Evolutionary conservation across 1,140 invertebrate genomes (phyloP).

Genomic region (Drosophila sturtevanti): DNA sequence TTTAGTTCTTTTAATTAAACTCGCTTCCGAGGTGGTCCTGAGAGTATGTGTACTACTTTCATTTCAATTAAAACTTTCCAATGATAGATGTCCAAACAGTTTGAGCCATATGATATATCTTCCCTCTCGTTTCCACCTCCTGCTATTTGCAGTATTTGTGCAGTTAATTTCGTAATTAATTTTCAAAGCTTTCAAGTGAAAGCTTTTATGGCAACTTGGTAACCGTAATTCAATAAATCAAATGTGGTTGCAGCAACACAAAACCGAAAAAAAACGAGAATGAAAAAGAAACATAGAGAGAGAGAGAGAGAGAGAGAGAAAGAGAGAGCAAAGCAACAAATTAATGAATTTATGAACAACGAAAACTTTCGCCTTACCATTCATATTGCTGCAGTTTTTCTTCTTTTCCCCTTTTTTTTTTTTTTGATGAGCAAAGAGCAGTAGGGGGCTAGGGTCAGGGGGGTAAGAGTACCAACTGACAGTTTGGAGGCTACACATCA

Average conservation of each 20-base stretch:
- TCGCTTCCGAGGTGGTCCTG: neutral
- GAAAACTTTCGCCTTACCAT: conserved; percentile 61
- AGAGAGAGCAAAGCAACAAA: conserved; percentile 56
- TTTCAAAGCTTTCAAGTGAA: conserved; percentile 63
- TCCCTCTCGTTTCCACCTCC: neutral
- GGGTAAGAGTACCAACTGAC: conserved; percentile 39
- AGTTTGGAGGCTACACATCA: conserved; percentile 41
- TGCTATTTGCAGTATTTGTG: conserved; percentile 13
- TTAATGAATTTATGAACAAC: conserved; percentile 80
- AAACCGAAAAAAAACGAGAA: neutral
- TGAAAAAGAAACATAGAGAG: neutral
- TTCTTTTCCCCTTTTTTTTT: no score
- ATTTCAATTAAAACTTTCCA: conserved; percentile 17
- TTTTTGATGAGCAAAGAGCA: conserved; percentile 1
- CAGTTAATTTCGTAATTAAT: conserved; percentile 78
- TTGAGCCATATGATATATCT: neutral
- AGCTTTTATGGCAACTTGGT: conserved; percentile 67
- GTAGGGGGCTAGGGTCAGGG: neutral
- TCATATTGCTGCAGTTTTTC: conserved; percentile 44
- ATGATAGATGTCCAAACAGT: neutral
- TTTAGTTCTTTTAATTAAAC: neutral
- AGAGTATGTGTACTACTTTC: neutral
- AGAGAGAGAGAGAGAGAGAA: conserved; percentile 5
- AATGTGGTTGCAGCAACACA: conserved; percentile 61
- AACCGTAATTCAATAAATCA: conserved; percentile 78